Conservation (phyloP, 2,113 vertebrate genomes). For the Nettapus auritus region DNA sequence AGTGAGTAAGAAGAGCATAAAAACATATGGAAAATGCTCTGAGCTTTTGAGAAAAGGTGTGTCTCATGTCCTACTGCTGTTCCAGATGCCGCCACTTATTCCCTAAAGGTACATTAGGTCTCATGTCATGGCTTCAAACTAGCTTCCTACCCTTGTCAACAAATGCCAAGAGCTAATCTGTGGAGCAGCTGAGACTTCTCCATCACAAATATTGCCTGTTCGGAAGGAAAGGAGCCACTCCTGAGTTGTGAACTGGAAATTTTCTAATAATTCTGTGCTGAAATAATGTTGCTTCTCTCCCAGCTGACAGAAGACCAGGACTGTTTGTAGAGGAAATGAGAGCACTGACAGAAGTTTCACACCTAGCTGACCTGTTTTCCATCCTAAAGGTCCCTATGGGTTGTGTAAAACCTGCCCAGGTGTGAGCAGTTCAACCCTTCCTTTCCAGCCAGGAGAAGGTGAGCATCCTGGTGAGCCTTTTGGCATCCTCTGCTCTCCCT, state of each 20-base stretch:
- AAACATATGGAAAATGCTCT: neutral
- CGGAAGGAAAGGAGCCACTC: neutral
- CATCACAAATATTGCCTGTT: neutral
- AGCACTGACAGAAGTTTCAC: neutral
- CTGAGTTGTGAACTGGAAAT: neutral
- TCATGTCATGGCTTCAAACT: neutral
- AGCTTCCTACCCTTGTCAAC: neutral
- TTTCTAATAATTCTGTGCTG: neutral
- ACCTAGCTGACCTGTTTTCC: neutral
- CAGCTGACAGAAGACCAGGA: neutral
- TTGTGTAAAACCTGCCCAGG: neutral
- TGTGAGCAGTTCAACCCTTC: neutral
- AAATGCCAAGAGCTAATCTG: slow-evolving; percentile 3
- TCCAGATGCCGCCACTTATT: slow-evolving; percentile 21
- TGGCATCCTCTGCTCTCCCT: neutral
- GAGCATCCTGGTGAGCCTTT: neutral
- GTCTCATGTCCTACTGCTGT: neutral
- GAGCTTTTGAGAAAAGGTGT: neutral
- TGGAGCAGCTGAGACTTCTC: neutral
- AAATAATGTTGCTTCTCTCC: neutral
- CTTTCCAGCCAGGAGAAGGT: neutral
- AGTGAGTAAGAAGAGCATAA: neutral
- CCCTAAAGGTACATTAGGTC: neutral
- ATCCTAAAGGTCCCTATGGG: neutral
- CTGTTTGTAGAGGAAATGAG: neutral